Evolutionary conservation across 2,797 vertebrate genomes (phyloP).

Genomic region (Amblyraja radiata): DNA sequence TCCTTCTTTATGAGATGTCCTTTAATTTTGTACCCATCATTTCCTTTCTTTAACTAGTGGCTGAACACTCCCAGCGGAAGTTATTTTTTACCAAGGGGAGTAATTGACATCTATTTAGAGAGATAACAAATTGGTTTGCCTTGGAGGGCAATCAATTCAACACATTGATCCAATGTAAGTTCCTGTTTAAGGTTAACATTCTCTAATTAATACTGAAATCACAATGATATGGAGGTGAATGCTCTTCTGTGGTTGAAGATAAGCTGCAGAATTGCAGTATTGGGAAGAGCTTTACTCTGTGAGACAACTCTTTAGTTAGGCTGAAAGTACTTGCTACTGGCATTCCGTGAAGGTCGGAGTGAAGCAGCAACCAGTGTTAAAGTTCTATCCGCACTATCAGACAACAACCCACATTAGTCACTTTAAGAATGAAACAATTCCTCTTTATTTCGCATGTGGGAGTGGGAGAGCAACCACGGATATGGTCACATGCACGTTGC

Average conservation of each 20-base stretch:
- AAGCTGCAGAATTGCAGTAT: not conserved
- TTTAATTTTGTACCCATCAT: not conserved
- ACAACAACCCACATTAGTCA: too few relatives aligned
- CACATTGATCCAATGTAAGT: not conserved
- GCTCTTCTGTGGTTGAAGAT: not conserved
- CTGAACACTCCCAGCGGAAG: not conserved
- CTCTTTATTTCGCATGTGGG: too few relatives aligned
- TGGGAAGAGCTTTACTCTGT: not conserved
- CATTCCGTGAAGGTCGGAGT: not conserved
- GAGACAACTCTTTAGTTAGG: not conserved
- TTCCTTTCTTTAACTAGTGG: not conserved
- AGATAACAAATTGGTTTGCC: not conserved
- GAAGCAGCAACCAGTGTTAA: too few relatives aligned
- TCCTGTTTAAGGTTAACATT: not conserved
- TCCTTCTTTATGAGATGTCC: not conserved
- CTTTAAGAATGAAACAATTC: too few relatives aligned
- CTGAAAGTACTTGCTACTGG: not conserved
- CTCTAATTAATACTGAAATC: not conserved
- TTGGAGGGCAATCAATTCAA: not conserved
- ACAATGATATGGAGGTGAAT: not conserved
- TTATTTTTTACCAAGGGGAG: not conserved
- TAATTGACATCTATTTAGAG: not conserved
- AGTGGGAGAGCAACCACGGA: too few relatives aligned
- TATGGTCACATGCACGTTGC: too few relatives aligned
- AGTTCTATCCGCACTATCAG: too few relatives aligned